These are phyloP conservation scores for Odocoileus virginianus DNA, from an alignment of 2,113 vertebrate genomes.

Conservation along the genomic window DNA sequence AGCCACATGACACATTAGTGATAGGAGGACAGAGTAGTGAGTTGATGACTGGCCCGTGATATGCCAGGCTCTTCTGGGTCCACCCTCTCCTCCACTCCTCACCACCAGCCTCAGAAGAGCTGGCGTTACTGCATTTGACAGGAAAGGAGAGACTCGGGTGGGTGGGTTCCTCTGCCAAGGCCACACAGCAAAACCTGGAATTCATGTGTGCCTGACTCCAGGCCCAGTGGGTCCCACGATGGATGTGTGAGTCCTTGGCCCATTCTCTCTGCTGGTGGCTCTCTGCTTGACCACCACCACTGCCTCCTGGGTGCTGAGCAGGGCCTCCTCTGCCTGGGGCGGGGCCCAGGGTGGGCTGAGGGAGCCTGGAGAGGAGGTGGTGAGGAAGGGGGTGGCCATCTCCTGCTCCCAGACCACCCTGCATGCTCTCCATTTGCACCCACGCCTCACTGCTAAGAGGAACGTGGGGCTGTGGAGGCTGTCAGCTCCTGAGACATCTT, in stretches of 20 bases:
- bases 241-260: background rate
- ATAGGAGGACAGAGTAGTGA: background rate
- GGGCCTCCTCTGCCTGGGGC: no score
- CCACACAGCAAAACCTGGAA: background rate
- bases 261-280: background rate
- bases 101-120: background rate
- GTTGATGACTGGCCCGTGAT: rapidly evolving
- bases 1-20: background rate
- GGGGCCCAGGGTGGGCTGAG: background rate
- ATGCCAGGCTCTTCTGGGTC: background rate
- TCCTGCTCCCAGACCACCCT: background rate
- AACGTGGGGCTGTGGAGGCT: background rate
- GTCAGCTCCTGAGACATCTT: background rate
- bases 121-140: rapidly evolving
- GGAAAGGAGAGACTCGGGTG: background rate
- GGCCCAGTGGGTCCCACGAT: rapidly evolving
- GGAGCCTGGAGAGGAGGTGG: rapidly evolving
- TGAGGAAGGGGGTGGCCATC: background rate
- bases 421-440: background rate
- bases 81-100: background rate
- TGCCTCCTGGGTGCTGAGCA: background rate
- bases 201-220: background rate
- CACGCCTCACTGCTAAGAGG: background rate
- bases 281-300: background rate
- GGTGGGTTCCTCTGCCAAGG: background rate